Evolutionary conservation across 2,888 invertebrate genomes (phyloP).

Genomic region (Nemurella pictetii): DNA sequence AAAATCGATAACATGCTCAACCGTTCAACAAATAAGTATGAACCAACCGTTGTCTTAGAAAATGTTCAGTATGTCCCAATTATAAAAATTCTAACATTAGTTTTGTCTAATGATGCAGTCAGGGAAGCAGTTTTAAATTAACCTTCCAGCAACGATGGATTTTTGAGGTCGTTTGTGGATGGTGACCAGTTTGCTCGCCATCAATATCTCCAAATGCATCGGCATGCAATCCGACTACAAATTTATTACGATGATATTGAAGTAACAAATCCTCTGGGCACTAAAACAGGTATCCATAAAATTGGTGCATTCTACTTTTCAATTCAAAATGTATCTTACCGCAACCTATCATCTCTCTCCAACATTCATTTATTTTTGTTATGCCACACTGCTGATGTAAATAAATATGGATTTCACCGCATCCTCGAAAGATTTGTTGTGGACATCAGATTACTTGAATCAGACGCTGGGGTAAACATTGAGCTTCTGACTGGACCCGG

Average conservation of each 20-base stretch:
- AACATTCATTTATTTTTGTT: constrained; percentile 2
- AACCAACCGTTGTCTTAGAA: constrained; percentile 6
- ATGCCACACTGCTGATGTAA: background rate
- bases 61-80: constrained; percentile 5
- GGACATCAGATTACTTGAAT: background rate
- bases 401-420: constrained; percentile 5
- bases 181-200: background rate
- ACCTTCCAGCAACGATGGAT: background rate
- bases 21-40: constrained; percentile 3
- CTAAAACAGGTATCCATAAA: constrained; percentile 22
- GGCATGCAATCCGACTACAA: constrained; percentile 2
- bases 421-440: background rate
- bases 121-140: constrained; percentile 9
- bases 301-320: constrained; percentile 22
- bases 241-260: constrained; percentile 12
- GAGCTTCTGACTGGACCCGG: background rate
- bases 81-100: background rate
- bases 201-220: constrained; percentile 8
- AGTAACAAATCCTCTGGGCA: constrained; percentile 8
- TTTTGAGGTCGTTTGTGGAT: constrained; percentile 13
- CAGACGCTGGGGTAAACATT: background rate
- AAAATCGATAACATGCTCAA: background rate
- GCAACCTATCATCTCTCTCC: background rate
- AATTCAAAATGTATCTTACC: constrained; percentile 16
- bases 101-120: constrained; percentile 10